Percentiles rank a stretch among this genome's conserved stretches.
Evolutionary conservation across 2,797 vertebrate species (phyloP).

Genomic region (Cuculus canorus): DNA sequence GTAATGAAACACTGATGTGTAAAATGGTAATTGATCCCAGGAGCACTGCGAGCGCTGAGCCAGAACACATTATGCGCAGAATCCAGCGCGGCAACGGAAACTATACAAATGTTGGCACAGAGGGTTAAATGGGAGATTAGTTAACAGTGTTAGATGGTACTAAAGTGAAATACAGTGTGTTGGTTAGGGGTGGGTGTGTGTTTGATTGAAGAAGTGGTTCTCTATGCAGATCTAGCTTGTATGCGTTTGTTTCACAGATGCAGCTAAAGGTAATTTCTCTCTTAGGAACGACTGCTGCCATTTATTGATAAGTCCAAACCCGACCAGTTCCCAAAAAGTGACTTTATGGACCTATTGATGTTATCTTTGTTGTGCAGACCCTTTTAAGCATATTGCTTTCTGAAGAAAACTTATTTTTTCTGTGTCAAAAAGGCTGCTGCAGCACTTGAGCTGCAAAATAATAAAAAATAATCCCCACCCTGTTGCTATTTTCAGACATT

Average conservation of each 20-base stretch:
- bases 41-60: not conserved
- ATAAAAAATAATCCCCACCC: not conserved
- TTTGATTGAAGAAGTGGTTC: not conserved
- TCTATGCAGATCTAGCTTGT: not conserved
- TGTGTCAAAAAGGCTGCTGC: not conserved
- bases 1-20: slow-evolving; percentile 70
- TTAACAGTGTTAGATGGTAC: not conserved
- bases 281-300: not conserved
- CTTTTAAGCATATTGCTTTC: not conserved
- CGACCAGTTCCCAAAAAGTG: not conserved
- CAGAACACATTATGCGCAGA: slow-evolving; percentile 53
- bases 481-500: slow-evolving; percentile 35
- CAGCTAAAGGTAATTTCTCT: not conserved
- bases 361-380: not conserved
- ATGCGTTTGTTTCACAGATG: not conserved
- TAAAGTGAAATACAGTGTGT: not conserved
- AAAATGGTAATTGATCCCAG: slow-evolving; percentile 67
- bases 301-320: not conserved
- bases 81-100: slow-evolving; percentile 9
- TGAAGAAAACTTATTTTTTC: not conserved
- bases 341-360: not conserved
- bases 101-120: slow-evolving; percentile 27
- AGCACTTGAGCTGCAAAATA: not conserved
- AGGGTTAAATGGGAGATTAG: slow-evolving; percentile 25
- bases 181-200: not conserved